Conservation (phyloP, 2,113 vertebrate genomes). For the Regulus satrapa region DNA sequence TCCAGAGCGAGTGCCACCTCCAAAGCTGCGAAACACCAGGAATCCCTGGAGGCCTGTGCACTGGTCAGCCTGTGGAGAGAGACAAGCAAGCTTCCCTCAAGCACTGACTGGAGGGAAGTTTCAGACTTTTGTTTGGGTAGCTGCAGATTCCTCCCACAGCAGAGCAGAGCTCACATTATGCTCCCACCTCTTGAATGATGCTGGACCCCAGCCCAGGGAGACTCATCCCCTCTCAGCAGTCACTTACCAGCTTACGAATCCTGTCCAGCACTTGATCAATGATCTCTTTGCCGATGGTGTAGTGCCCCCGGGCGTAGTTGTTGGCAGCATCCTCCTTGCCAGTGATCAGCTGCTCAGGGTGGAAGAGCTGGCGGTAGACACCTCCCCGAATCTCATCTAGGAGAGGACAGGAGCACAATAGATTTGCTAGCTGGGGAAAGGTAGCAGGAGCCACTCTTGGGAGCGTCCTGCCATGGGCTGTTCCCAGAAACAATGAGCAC, state of each 20-base stretch:
- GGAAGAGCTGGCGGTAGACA: conserved; percentile 78
- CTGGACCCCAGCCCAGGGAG: no score
- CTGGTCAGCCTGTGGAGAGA: conserved; percentile 72
- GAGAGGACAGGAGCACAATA: neutral
- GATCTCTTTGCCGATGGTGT: conserved; percentile 71
- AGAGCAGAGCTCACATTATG: no score
- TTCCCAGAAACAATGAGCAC: neutral
- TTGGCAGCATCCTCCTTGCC: conserved; percentile 92
- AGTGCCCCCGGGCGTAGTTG: conserved; percentile 90
- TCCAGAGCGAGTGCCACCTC: conserved; percentile 75
- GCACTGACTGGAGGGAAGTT: no score
- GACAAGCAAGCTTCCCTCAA: no score
- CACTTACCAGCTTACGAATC: conserved; percentile 79
- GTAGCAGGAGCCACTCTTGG: neutral
- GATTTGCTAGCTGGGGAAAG: no score
- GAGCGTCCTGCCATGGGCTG: neutral
- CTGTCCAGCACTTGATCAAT: conserved; percentile 74
- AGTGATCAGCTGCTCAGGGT: conserved; percentile 86
- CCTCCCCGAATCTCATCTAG: conserved; percentile 78
- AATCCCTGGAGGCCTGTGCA: conserved; percentile 80
- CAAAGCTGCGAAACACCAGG: conserved; percentile 75
- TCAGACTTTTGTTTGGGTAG: no score
- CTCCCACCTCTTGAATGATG: no score
- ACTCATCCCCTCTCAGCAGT: neutral
- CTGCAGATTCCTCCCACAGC: no score